Base-by-base conservation (phyloP, 2,113 vertebrate genomes). In the Syrmaticus mikado region DNA sequence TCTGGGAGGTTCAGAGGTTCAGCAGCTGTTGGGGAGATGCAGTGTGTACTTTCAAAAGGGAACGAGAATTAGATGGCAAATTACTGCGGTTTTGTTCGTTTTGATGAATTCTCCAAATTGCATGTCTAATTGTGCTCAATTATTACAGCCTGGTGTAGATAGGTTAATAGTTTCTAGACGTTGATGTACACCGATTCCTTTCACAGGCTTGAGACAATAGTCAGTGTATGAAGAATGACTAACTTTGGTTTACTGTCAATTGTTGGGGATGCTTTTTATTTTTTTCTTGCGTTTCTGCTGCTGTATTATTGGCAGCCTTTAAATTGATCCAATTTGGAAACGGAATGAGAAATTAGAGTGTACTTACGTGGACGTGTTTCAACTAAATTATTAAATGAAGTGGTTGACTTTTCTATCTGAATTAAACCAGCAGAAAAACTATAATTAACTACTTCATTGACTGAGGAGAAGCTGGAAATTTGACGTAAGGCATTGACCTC, bases 351-450 rank as follows among this genome's bases (percentile, higher is more conserved):
- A 96, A 95, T 97, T 77, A 91, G 89, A 4, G n/a, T 82, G 87
- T 95, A 95, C 95, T 96, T 32, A 13, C 43, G 76, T 76, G 76
- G 96, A 91, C 85, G 14, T 58, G 66, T 90, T 85, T 96, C 94
- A 89, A 46, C 94, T 96, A 88, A 96, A 95, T 97, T 97, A 84
- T 97, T 95, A 96, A 97, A 97, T 97, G 92, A 93, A 96, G 87
- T 74, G 77, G 87, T 96, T 36, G 78, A 73, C 88, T 95, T 96
- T 93, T 91, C 55, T 61, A 53, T 94, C 84, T 95, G 96, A 90
- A 92, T 96, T 92, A 96, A 96, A 83, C 92, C 85, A 40, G 82
- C 64, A 92, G 90, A 87, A 94, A 86, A 93, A 80, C 96, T 95
- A 70, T 95, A 97, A 97, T 97, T 94, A 97, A 95, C 96, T 85